phyloP scores from a whole-genome alignment of 2,888 invertebrate species.

The Drosophila flavopinicola region DNA sequence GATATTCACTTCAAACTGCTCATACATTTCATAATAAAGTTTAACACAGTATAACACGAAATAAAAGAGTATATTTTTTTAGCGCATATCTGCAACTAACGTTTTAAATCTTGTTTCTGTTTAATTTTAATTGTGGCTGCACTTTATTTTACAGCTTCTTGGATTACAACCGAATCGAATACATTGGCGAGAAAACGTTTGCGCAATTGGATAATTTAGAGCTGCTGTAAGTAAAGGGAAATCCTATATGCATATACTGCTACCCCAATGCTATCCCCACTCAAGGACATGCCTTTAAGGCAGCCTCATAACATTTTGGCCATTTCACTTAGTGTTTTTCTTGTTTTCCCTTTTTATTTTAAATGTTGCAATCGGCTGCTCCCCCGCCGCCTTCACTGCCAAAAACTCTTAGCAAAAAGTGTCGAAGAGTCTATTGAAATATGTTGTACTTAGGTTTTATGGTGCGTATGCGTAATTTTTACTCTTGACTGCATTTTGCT shows the following conservation, averaged over 20 bases:
- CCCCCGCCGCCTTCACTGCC: not conserved
- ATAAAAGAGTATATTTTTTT: not conserved
- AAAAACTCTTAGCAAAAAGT: constrained; percentile 43
- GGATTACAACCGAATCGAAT: constrained; percentile 84
- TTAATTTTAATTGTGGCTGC: constrained; percentile 16
- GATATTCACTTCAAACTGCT: not conserved
- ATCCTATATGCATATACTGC: not conserved
- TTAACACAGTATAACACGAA: too few species aligned
- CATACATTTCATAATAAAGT: not conserved
- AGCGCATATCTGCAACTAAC: constrained; percentile 25
- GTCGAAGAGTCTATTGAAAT: constrained; percentile 78
- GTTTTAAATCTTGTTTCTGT: constrained; percentile 3
- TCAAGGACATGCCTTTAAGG: constrained; percentile 10
- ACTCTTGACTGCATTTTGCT: constrained; percentile 75
- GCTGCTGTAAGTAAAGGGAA: constrained; percentile 84
- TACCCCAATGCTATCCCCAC: not conserved
- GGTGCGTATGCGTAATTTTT: constrained; percentile 79
- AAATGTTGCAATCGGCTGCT: constrained; percentile 9
- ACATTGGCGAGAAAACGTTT: constrained; percentile 85
- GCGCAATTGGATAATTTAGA: constrained; percentile 84
- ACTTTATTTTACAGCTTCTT: constrained; percentile 83
- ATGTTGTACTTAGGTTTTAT: constrained; percentile 78
- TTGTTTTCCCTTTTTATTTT: constrained; percentile 26
- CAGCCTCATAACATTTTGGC: constrained; percentile 29
- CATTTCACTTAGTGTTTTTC: constrained; percentile 39